phyloP scores from a whole-genome alignment of 2,888 invertebrate genomes.

The Catocala nupta region DNA sequence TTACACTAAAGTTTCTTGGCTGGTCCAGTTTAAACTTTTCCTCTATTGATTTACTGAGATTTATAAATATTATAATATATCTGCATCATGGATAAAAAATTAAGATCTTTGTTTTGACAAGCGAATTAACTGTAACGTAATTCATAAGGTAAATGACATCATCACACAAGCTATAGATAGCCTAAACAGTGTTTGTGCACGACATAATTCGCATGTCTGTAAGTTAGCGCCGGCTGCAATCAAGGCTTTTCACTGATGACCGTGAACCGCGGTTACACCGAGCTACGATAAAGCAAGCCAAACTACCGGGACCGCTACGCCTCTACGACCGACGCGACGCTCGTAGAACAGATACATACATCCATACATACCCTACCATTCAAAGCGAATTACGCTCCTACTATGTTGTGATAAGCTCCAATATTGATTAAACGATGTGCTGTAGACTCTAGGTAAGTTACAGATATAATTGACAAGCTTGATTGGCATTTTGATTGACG shows the following conservation, averaged over 20 bases:
- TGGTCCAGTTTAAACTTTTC: too few relatives aligned
- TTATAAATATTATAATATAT: too few relatives aligned
- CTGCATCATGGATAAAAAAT: too few relatives aligned
- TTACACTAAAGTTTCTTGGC: too few relatives aligned
- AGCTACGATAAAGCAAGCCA: conserved; percentile 61
- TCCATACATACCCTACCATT: conserved; percentile 14
- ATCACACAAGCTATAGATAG: background rate
- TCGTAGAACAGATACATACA: conserved; percentile 42
- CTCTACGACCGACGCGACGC: conserved; percentile 49
- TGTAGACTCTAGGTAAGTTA: conserved; percentile 35
- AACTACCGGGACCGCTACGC: conserved; percentile 61
- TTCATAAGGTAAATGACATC: background rate
- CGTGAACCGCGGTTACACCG: conserved; percentile 73
- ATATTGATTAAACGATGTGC: conserved; percentile 41
- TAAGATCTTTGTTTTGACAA: too few relatives aligned
- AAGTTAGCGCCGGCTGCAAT: conserved; percentile 67
- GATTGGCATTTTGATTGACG: conserved; percentile 57
- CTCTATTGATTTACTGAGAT: too few relatives aligned
- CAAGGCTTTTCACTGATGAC: conserved; percentile 73
- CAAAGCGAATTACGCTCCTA: conserved; percentile 49
- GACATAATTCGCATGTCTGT: conserved; percentile 45
- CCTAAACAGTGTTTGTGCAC: conserved; percentile 9
- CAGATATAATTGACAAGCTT: conserved; percentile 55
- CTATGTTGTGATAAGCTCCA: conserved; percentile 38
- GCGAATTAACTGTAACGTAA: too few relatives aligned